Base-by-base conservation (phyloP, 2,888 invertebrate species). In the Thecocarcelia acutangulata region DNA sequence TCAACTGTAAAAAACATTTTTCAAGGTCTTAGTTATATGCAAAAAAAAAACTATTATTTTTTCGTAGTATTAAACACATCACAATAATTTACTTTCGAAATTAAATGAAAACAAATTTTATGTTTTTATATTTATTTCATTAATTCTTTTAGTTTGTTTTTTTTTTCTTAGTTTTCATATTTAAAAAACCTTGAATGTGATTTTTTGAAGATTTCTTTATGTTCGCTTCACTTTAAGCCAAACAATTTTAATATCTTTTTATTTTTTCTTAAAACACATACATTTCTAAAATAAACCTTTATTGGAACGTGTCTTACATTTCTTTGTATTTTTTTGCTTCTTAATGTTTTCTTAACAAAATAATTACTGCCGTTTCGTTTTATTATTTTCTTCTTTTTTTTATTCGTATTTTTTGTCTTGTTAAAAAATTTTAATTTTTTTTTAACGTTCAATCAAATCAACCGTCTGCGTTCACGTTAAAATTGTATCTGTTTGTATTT, bases 401-500 rank as follows among this genome's bases (percentile, higher is more conserved):
- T 48, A 28, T 13, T 28, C 15, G n/a, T n/a, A n/a, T n/a, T n/a
- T n/a, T n/a, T n/a, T n/a, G n/a, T n/a, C n/a, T n/a, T n/a, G n/a
- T n/a, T n/a, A n/a, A n/a, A n/a, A n/a, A 44, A 17, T 42, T 9
- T 19, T 17, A 21, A 56, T 37, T 46, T 44, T 74, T 63, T 58
- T 44, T 46, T 44, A 42, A 56, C 54, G n/a, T 21, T 44, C 33
- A 19, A 44, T n/a, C n/a, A 33, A 33, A 61, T 19, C 73, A 46
- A 61, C 74, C 59, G 61, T 8, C 66, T 78, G 74, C 54, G 42
- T 78, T 74, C 58, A 75, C 82, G 82, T 82, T 82, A 70, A 58
- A 74, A 75, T 75, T 75, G 74, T 78, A 75, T 78, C 82, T 82
- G 82, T 66, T 74, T 74, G 59, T 42, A 40, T 74, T 66, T 66